Conservation (phyloP, 2,888 invertebrate genomes). For the Lochmaea crataegi region DNA sequence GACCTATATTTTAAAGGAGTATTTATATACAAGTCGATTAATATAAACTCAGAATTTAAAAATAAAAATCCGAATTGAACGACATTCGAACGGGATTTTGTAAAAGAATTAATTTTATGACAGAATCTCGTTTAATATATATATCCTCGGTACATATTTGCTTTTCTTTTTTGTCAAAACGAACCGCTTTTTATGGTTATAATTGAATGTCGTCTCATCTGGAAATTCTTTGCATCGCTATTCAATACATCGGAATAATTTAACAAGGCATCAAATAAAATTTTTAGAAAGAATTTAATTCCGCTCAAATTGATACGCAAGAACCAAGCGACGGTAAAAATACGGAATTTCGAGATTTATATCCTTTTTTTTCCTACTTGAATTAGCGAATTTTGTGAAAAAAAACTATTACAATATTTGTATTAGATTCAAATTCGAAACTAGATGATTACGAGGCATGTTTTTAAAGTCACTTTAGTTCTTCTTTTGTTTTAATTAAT, state of each 20-base stretch:
- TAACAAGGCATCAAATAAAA: constrained; percentile 52
- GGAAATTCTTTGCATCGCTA: constrained; percentile 53
- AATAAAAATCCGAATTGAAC: too few relatives aligned
- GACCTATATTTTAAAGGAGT: too few relatives aligned
- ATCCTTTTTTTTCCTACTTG: too few relatives aligned
- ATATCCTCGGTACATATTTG: constrained; percentile 1
- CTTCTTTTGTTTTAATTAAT: too few relatives aligned
- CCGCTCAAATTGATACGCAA: constrained; percentile 25
- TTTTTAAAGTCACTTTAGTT: too few relatives aligned
- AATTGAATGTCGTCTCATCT: constrained; percentile 44
- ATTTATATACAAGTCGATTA: background rate
- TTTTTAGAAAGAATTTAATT: constrained; percentile 42
- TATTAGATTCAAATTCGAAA: too few relatives aligned
- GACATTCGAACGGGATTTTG: background rate
- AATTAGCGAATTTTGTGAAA: too few relatives aligned
- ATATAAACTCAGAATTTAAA: background rate
- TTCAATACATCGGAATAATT: constrained; percentile 57
- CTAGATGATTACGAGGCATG: too few relatives aligned
- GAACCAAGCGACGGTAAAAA: constrained; percentile 2
- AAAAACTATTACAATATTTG: too few relatives aligned
- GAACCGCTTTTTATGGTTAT: constrained; percentile 1
- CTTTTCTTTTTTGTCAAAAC: background rate
- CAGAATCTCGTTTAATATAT: background rate
- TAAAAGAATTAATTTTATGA: background rate
- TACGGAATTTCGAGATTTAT: background rate